Evolutionary conservation across 2,888 invertebrate species (phyloP).

Genomic region (Isoperla grammatica): DNA sequence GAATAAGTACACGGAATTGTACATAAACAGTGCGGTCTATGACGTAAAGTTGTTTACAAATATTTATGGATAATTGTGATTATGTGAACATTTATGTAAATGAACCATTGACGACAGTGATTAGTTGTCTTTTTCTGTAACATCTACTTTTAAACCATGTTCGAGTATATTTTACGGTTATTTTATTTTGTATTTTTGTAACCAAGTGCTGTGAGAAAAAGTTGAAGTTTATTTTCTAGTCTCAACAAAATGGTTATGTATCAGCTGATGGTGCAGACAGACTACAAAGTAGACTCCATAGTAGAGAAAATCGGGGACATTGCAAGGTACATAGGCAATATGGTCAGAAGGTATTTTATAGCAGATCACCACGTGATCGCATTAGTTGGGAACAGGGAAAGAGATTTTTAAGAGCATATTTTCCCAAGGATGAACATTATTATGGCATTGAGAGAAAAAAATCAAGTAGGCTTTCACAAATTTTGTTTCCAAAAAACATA

Average conservation of each 20-base stretch:
- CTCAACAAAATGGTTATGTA: constrained; percentile 21
- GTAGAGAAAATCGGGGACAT: constrained; percentile 22
- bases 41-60: too few species aligned
- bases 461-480: constrained; percentile 2
- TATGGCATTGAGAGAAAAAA: not conserved
- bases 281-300: constrained; percentile 15
- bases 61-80: too few species aligned
- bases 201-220: constrained; percentile 32
- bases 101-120: too few species aligned
- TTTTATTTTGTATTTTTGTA: constrained; percentile 32
- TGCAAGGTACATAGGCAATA: constrained; percentile 23
- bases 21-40: too few species aligned
- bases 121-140: constrained; percentile 9
- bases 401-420: constrained; percentile 13
- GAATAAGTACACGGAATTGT: too few species aligned
- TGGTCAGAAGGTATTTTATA: constrained; percentile 8
- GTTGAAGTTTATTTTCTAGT: constrained; percentile 28
- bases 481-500: not conserved
- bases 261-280: constrained; percentile 11
- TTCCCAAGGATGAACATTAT: constrained; percentile 13
- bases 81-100: too few species aligned
- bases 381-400: not conserved
- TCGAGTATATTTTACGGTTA: constrained; percentile 30
- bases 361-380: constrained; percentile 9
- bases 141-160: constrained; percentile 22